These are phyloP conservation scores for Cheilosia urbana DNA, from an alignment of 2,888 invertebrate genomes.

Conservation along the genomic window DNA sequence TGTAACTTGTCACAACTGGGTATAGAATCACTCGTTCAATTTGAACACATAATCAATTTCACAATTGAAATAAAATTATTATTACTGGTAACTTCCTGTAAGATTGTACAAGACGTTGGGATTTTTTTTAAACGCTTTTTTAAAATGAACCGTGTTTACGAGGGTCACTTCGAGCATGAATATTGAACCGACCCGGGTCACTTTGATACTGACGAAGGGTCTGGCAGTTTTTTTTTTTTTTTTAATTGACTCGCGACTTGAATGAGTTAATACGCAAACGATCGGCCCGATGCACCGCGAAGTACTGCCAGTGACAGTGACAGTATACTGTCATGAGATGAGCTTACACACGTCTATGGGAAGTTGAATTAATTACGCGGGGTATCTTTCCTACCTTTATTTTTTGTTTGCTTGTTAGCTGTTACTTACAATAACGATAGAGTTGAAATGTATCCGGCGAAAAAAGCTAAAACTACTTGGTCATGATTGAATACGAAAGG, in stretches of 20 bases:
- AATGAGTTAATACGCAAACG: constrained; percentile 37
- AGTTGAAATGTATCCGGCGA: constrained; percentile 53
- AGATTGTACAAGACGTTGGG: neutral
- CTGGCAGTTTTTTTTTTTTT: constrained; percentile 26
- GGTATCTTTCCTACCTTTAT: constrained; percentile 47
- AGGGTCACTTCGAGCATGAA: constrained; percentile 47
- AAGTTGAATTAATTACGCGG: constrained; percentile 71
- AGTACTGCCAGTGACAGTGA: constrained; percentile 57
- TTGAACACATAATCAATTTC: constrained; percentile 10
- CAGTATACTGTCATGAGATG: constrained; percentile 65
- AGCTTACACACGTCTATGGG: constrained; percentile 69
- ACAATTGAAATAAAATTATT: constrained; percentile 17
- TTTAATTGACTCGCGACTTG: constrained; percentile 12
- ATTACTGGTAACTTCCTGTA: neutral
- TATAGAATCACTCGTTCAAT: constrained; percentile 17
- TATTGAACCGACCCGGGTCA: constrained; percentile 15
- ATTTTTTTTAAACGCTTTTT: neutral
- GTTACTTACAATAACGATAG: constrained; percentile 49
- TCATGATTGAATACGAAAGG: constrained; percentile 30
- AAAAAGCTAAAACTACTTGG: constrained; percentile 27
- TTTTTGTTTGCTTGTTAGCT: too few species aligned
- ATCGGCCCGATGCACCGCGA: constrained; percentile 69
- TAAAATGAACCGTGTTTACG: neutral
- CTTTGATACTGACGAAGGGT: constrained; percentile 41
- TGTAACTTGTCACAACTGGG: constrained; percentile 41